These are phyloP conservation scores for Phenacoccus solenopsis DNA, from an alignment of 1,140 invertebrate genomes.

Conservation along the genomic window DNA sequence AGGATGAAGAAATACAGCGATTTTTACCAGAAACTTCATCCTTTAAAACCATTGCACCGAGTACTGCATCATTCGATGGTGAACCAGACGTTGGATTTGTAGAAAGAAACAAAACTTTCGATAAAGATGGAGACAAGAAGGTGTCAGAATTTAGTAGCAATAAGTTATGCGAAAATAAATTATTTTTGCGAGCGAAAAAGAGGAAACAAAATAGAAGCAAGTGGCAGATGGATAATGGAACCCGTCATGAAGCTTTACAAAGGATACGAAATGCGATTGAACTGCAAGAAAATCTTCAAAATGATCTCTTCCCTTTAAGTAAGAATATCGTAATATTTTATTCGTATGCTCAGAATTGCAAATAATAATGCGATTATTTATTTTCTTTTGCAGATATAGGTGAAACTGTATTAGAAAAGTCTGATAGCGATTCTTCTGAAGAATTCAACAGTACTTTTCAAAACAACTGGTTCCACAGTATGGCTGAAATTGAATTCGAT, in stretches of 20 bases:
- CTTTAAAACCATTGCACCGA: background rate
- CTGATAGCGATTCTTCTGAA: constrained; percentile 6
- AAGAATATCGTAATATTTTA: background rate
- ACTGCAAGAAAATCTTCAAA: background rate
- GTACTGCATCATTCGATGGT: background rate
- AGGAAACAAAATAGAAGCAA: background rate
- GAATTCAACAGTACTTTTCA: constrained; percentile 1
- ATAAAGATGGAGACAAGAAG: background rate
- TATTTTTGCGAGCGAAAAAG: background rate
- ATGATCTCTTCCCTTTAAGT: constrained; percentile 16
- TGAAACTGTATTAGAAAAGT: constrained; percentile 10
- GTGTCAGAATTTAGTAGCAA: background rate
- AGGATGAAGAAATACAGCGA: background rate
- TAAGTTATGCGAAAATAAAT: background rate
- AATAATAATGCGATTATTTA: no score
- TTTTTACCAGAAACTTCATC: background rate
- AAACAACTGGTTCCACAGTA: constrained; percentile 8
- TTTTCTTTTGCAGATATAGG: constrained; percentile 7
- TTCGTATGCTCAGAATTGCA: no score
- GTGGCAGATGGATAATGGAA: constrained; percentile 5
- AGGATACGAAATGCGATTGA: background rate
- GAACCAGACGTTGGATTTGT: background rate
- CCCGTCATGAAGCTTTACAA: constrained; percentile 1
- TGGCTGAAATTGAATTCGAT: background rate
- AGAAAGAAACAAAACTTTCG: background rate